These are phyloP conservation scores for Torymus texanus DNA, from an alignment of 2,888 invertebrate genomes.

Conservation along the genomic window DNA sequence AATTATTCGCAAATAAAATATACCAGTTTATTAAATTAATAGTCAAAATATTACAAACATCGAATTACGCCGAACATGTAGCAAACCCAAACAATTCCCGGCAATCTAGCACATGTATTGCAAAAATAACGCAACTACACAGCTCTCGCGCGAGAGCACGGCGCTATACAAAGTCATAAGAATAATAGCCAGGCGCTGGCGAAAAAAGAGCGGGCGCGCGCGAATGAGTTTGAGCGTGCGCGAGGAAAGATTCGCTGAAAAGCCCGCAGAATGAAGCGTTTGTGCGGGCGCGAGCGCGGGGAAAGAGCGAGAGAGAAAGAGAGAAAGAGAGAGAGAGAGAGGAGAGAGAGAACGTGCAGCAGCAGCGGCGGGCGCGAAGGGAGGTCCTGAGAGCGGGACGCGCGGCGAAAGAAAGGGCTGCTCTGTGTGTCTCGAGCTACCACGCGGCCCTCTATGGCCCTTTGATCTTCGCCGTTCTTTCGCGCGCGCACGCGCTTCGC, in stretches of 20 bases:
- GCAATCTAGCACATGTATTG: constrained; percentile 1
- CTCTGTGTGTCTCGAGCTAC: constrained; percentile 63
- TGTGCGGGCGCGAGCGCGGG: constrained; percentile 39
- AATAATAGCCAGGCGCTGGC: constrained; percentile 34
- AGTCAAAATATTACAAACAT: no score
- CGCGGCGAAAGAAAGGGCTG: constrained; percentile 50
- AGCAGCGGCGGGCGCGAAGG: constrained; percentile 27
- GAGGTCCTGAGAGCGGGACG: constrained; percentile 25
- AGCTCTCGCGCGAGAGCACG: neutral
- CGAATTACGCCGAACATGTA: neutral
- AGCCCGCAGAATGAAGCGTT: constrained; percentile 47
- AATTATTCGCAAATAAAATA: no score
- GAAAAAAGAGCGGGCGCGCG: constrained; percentile 17
- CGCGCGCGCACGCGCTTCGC: constrained; percentile 60
- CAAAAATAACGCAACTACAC: constrained; percentile 18
- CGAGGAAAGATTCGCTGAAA: constrained; percentile 52
- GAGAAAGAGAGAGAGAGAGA: constrained; percentile 1
- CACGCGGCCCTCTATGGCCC: constrained; percentile 67
- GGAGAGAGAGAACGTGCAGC: constrained; percentile 13
- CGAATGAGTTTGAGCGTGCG: constrained; percentile 40
- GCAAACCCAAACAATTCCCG: neutral
- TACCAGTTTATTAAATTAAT: no score
- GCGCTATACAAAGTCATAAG: constrained; percentile 28
- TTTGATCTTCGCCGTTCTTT: constrained; percentile 73
- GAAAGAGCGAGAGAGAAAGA: neutral